Base-by-base conservation (phyloP, 2,113 vertebrate genomes). In the Atherinomorus stipes region DNA sequence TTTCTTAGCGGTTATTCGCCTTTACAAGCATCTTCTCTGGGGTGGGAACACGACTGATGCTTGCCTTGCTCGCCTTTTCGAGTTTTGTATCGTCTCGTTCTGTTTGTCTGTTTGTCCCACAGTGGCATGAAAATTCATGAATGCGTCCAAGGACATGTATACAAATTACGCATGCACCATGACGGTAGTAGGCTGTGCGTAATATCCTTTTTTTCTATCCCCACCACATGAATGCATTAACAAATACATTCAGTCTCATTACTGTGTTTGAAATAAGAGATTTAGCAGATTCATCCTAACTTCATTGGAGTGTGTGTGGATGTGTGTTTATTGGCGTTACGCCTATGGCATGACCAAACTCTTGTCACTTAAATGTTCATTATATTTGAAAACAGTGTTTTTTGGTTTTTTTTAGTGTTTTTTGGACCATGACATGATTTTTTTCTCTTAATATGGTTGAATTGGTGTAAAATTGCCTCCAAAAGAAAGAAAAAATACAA, bases 1-100 rank as follows among this genome's bases (percentile, higher is more conserved):
- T 69, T 76, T 84, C 22, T 78, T 84, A 83, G 86, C 79, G 83
- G 89, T 91, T 88, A 88, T 89, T 91, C 85, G 76, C 76, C 74
- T 62, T 57, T 49, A 74, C 90, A 88, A 91, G 86, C 88, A 86
- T 89, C 90, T 85, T 85, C 73, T 87, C 83, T 66, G 73, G 89
- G 91, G 91, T 92, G 92, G 91, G 89, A 92, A 86, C 45, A 64
- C 85, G 86, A 56, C 84, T 71, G 89, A 89, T 90, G 88, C 88
- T 89, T 90, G 85, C 82, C 64, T 80, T 88, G 80, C 75, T 78
- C 82, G 76, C 66, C 60, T 70, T 4, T 53, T 31, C 72, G 63
- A 74, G 49, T 80, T 85, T 44, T 85, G 62, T 86, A 21, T 81
- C 73, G 81, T 88, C 65, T 86, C 76, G 81, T 87, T 61, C 47